A percentile compares a stretch with the other conserved stretches of the same genome.
phyloP scores from a whole-genome alignment of 1,140 invertebrate species.

The Drosophila willistoni region DNA sequence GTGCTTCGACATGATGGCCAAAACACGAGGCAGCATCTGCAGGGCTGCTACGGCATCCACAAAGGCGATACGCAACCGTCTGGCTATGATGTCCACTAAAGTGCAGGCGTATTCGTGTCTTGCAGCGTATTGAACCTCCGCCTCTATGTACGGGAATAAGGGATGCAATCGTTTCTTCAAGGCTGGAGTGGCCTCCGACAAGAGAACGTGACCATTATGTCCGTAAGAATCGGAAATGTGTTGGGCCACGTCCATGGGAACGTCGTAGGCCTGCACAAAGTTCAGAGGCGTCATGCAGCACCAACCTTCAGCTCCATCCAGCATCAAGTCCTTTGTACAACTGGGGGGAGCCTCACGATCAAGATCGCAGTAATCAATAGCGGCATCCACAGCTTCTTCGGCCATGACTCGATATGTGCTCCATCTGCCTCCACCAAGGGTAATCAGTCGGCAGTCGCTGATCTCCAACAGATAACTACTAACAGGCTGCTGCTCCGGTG shows the following conservation, averaged over 20 bases:
- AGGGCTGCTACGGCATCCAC: slow-evolving; percentile 45
- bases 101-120: slow-evolving; percentile 57
- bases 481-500: not conserved
- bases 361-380: slow-evolving; percentile 42
- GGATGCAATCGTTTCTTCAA: slow-evolving; percentile 37
- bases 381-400: slow-evolving; percentile 49
- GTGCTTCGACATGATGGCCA: slow-evolving; percentile 41
- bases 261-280: slow-evolving; percentile 47
- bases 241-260: slow-evolving; percentile 61
- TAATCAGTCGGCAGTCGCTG: slow-evolving; percentile 48
- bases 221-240: slow-evolving; percentile 62
- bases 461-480: slow-evolving; percentile 52
- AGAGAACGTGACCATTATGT: slow-evolving; percentile 40
- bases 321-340: slow-evolving; percentile 28
- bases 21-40: slow-evolving; percentile 47
- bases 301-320: slow-evolving; percentile 54
- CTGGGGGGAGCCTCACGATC: slow-evolving; percentile 37
- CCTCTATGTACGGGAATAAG: slow-evolving; percentile 58
- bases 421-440: slow-evolving; percentile 57
- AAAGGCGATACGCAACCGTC: slow-evolving; percentile 54
- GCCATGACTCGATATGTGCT: slow-evolving; percentile 64
- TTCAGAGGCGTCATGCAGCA: slow-evolving; percentile 53
- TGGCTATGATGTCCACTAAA: slow-evolving; percentile 53
- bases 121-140: slow-evolving; percentile 53
- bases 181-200: not conserved